Base-by-base conservation (phyloP, 2,113 vertebrate genomes). In the Sceloporus undulatus region DNA sequence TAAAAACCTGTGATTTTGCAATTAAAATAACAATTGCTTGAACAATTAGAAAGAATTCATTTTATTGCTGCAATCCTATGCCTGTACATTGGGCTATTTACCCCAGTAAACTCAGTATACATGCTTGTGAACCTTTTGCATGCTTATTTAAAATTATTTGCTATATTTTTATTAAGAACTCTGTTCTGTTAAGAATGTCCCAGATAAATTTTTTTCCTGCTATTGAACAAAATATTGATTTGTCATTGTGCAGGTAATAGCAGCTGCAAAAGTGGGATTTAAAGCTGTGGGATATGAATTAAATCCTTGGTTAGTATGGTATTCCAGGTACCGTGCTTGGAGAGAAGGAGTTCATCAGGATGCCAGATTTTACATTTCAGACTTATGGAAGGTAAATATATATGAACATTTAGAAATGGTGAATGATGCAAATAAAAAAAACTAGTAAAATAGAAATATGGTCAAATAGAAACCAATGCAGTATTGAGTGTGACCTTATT, bases 231-330 rank as follows among this genome's bases (percentile, higher is more conserved):
- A 11, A 78, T 52, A 52, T 2, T 3, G 5, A 14, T 78, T 91
- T 94, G 84, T 89, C 87, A 90, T 25, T 13, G 79, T 86, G 0
- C 92, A 99, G 99, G 99, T 99, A 84, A 98, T 99, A 27, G 98
- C 98, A 76, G 98, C 99, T 93, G 99, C 98, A 70, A 98, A 98
- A 93, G 95, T 83, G 79, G 99, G 99, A 0, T 99, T 99, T 91
- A 91, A 90, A 88, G 98, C 98, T 1, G 98, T 97, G 0, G 98
- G 98, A 48, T 98, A 98, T 91, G 99, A 99, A 82, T 93, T 99
- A 92, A 99, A 99, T 92, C 98, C 98, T 0, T 99, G 99, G 99
- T 94, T 99, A 78, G 98, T 99, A 42, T 99, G 98, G 98, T 99
- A 98, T 90, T 99, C 99, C 65, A 97, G 98, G 68, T 99, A 98